Evolutionary conservation across 1,140 invertebrate genomes (phyloP).

Genomic region (Littorina saxatilis): DNA sequence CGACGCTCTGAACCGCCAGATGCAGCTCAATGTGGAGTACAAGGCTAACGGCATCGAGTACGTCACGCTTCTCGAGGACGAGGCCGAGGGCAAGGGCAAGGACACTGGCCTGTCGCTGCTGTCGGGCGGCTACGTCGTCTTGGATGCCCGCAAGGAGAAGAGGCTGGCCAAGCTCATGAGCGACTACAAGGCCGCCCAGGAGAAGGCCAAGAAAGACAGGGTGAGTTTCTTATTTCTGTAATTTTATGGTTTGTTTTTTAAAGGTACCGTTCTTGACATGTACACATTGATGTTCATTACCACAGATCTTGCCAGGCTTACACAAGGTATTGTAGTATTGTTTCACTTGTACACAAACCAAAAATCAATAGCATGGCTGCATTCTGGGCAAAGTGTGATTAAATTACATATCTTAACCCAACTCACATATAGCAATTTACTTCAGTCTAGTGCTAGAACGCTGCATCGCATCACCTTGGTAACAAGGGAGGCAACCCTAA

Average conservation of each 20-base stretch:
- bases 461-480: no score
- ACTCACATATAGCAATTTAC: no score
- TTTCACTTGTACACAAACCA: no score
- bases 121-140: slow-evolving; percentile 88
- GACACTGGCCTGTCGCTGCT: slow-evolving; percentile 90
- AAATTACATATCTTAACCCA: no score
- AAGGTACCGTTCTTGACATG: not conserved
- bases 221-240: slow-evolving; percentile 53
- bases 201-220: slow-evolving; percentile 87
- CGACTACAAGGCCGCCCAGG: slow-evolving; percentile 90
- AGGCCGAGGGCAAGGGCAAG: slow-evolving; percentile 82
- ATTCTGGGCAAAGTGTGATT: no score
- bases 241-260: not conserved
- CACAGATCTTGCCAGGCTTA: not conserved
- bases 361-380: no score
- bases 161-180: slow-evolving; percentile 87
- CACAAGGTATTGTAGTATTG: no score
- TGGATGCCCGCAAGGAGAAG: slow-evolving; percentile 88
- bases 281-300: not conserved
- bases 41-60: slow-evolving; percentile 79
- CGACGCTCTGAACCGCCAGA: slow-evolving; percentile 71
- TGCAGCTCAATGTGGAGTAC: slow-evolving; percentile 79
- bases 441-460: no score
- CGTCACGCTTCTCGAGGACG: slow-evolving; percentile 83
- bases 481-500: no score